Conservation (phyloP, 2,888 invertebrate genomes). For the Scrobipalpa costella region DNA sequence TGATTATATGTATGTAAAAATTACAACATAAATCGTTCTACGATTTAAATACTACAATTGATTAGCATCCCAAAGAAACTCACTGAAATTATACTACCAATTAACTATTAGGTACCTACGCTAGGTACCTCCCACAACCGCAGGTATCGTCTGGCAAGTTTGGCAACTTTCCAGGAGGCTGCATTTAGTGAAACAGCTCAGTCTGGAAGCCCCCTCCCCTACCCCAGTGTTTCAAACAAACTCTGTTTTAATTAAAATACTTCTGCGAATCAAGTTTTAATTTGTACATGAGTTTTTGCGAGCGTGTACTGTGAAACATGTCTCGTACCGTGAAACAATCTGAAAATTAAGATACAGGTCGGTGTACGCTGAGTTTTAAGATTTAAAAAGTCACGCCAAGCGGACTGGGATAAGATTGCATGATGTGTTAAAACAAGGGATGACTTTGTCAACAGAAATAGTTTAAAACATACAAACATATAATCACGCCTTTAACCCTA, state of each 20-base stretch:
- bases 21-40: too few relatives aligned
- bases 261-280: not conserved
- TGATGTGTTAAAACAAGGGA: too few relatives aligned
- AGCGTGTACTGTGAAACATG: not conserved
- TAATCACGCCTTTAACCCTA: too few relatives aligned
- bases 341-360: not conserved
- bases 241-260: constrained; percentile 2
- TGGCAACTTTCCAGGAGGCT: constrained; percentile 1
- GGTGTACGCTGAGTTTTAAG: not conserved
- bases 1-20: too few relatives aligned
- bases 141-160: constrained; percentile 9
- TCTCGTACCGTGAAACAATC: not conserved
- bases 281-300: not conserved
- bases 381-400: not conserved
- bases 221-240: not conserved
- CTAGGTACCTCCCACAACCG: not conserved
- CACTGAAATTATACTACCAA: too few relatives aligned
- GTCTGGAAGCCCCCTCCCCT: not conserved
- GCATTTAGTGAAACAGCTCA: not conserved
- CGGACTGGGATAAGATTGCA: not conserved
- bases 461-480: too few relatives aligned
- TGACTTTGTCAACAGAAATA: too few relatives aligned
- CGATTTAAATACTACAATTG: too few relatives aligned
- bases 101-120: too few relatives aligned
- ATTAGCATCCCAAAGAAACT: too few relatives aligned